A percentile compares a stretch with the other conserved stretches of the same genome.
Conservation (phyloP, 2,888 invertebrate genomes). For the Dysmachus trigonus region DNA sequence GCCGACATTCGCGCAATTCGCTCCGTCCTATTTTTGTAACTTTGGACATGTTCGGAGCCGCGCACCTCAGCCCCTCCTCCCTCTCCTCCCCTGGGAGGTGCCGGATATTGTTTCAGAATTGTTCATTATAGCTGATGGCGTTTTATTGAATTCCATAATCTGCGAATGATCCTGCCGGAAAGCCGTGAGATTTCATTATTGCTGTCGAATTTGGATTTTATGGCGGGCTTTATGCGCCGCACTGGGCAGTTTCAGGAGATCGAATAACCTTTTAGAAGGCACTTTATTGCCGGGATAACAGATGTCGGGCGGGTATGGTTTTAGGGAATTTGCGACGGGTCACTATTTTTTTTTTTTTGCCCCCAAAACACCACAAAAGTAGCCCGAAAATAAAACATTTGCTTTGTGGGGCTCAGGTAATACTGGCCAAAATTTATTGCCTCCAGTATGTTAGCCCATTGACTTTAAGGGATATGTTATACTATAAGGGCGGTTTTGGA, state of each 20-base stretch:
- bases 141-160: conserved; percentile 36
- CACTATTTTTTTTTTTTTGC: not conserved
- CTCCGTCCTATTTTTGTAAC: not conserved
- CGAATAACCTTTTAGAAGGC: not conserved
- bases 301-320: not conserved
- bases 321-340: not conserved
- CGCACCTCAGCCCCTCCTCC: not conserved
- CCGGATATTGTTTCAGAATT: conserved; percentile 20
- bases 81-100: not conserved
- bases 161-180: conserved; percentile 10
- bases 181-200: conserved; percentile 31
- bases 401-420: not conserved
- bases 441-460: not conserved
- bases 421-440: not conserved
- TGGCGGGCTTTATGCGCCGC: not conserved
- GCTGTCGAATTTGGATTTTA: conserved; percentile 25
- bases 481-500: not conserved
- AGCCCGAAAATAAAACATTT: not conserved
- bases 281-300: not conserved
- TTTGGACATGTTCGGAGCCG: not conserved
- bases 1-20: not conserved
- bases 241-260: not conserved
- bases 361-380: not conserved
- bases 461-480: not conserved
- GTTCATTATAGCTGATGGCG: conserved; percentile 28